Base-by-base conservation (phyloP, 2,113 vertebrate genomes). In the Grantiella picta region DNA sequence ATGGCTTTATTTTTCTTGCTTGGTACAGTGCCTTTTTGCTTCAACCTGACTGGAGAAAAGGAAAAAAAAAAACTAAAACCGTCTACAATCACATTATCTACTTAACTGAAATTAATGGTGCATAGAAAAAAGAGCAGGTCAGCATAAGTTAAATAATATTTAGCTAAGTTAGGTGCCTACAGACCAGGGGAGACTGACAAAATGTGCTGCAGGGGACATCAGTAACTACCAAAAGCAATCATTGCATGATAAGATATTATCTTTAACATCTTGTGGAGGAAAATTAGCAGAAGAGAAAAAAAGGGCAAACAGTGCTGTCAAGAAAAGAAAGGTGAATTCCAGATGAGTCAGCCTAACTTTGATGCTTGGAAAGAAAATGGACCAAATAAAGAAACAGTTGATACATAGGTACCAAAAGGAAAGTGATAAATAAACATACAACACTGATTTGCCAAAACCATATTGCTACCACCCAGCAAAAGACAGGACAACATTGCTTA, bases 1-100 rank as follows among this genome's bases (percentile, higher is more conserved):
- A 83, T 56, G 44, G n/a, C 24, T 92, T 93, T 75, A 59, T 94
- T 60, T 78, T 92, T 86, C 66, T 84, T 63, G 12, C 27, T 89
- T 52, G 61, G 24, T 92, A 68, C 11, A 49, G 15, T 40, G n/a
- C 5, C 31, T 78, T 94, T 78, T 86, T 82, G 10, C 69, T 92
- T 94, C 69, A 79, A 36, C 4, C 10, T 83, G 52, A 49, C 35
- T 59, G 42, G 9, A 93, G 29, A 77, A 93, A 75, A 69, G 10
- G 8, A 4, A 8, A 18, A 20, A 38, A 33, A 9, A 18, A 7
- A 5, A 1, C 3, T 3, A 54, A 53, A 35, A 8, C 2, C 7
- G 54, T 44, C 27, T 78, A 49, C 0, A 0, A 68, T 21, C 31
- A 82, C 25, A 44, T 84, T 81, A 89, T 64, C 89, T 86, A 68